phyloP scores from a whole-genome alignment of 2,113 vertebrate genomes.

The Dromaius novaehollandiae region DNA sequence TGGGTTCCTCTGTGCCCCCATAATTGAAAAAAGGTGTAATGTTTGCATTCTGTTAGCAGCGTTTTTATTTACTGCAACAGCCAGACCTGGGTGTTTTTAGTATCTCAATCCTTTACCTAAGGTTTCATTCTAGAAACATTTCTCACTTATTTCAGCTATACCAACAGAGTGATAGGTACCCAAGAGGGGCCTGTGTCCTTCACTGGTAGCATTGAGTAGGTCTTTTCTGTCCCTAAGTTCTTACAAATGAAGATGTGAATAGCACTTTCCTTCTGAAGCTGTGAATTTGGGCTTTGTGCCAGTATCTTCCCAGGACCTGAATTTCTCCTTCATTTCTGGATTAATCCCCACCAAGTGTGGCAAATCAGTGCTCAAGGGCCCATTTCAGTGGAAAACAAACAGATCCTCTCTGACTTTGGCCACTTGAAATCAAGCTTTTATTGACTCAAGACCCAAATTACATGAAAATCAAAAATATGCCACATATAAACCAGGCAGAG shows the following conservation, averaged over 20 bases:
- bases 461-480: not conserved
- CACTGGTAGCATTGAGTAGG: not conserved
- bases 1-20: not conserved
- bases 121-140: not conserved
- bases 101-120: not conserved
- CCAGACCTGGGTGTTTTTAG: not conserved
- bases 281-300: not conserved
- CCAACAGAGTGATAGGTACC: not conserved
- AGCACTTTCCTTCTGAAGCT: not conserved
- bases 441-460: not conserved
- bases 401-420: not conserved
- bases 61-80: not conserved
- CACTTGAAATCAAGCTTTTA: conserved; percentile 14
- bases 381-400: not conserved
- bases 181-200: not conserved
- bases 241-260: not conserved
- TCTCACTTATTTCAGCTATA: not conserved
- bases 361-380: conserved; percentile 13
- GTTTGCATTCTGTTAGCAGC: not conserved
- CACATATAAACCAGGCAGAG: not conserved
- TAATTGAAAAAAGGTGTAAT: not conserved
- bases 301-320: not conserved
- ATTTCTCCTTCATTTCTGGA: not conserved
- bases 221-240: not conserved
- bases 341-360: conserved; percentile 29